These are phyloP conservation scores for Rhineura floridana DNA, from an alignment of 2,113 vertebrate species.

Conservation along the genomic window DNA sequence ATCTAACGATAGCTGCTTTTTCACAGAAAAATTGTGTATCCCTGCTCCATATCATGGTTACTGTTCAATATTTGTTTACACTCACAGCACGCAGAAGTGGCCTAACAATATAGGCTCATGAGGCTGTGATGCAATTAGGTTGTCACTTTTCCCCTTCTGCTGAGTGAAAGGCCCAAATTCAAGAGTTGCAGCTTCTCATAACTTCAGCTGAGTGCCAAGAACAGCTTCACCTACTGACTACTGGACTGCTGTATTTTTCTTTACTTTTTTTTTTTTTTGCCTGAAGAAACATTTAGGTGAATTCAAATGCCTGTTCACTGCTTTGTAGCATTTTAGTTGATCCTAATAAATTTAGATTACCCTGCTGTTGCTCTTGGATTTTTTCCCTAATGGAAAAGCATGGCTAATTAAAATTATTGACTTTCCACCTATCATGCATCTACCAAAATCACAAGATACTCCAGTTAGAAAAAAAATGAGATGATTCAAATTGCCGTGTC, in stretches of 20 bases:
- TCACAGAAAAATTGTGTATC: neutral
- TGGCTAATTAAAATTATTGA: neutral
- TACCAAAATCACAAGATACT: neutral
- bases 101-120: neutral
- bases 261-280: neutral
- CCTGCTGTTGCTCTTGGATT: no score
- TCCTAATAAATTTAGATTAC: no score
- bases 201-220: neutral
- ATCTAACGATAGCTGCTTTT: neutral
- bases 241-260: neutral
- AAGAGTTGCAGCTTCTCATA: neutral
- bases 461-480: neutral
- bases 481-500: neutral
- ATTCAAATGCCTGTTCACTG: no score
- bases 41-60: slow-evolving; percentile 30
- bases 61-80: slow-evolving; percentile 37
- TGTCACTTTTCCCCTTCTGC: neutral
- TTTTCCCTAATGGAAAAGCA: no score
- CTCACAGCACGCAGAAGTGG: neutral
- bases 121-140: neutral
- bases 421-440: neutral
- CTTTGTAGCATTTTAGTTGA: no score
- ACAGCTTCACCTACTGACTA: neutral
- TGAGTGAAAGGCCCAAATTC: neutral
- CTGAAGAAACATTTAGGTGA: no score